Conservation (phyloP, 1,140 invertebrate genomes). For the Piezodorus guildinii region DNA sequence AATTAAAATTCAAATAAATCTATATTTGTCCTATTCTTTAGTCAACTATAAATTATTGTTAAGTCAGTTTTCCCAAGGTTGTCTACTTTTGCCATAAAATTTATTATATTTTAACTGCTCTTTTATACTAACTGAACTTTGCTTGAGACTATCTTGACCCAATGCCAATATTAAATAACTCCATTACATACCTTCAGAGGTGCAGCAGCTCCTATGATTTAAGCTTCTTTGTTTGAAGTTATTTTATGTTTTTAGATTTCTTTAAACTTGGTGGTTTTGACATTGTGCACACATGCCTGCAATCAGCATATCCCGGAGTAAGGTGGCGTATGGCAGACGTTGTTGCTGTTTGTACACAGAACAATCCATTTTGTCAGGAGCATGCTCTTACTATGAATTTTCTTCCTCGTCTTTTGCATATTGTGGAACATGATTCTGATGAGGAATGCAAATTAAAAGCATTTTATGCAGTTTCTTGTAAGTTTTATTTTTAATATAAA, state of each 20-base stretch:
- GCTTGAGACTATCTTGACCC: no score
- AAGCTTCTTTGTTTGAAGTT: no score
- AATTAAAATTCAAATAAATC: no score
- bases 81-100: no score
- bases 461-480: conserved; percentile 24
- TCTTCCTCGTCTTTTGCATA: not conserved
- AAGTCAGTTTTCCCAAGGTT: no score
- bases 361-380: conserved; percentile 22
- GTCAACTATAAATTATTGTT: no score
- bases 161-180: no score
- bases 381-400: conserved; percentile 17
- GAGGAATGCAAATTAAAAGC: conserved; percentile 18
- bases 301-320: conserved; percentile 4
- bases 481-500: not conserved
- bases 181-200: no score
- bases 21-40: no score
- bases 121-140: no score
- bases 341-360: conserved; percentile 21
- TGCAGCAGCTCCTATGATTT: no score
- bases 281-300: conserved; percentile 16
- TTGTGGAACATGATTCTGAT: conserved; percentile 15
- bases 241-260: conserved; percentile 18
- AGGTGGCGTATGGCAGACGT: conserved; percentile 24
- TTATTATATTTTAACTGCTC: no score
- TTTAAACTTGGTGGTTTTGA: conserved; percentile 22